Conservation (phyloP, 2,113 vertebrate species). For the Alouatta palliata region DNA sequence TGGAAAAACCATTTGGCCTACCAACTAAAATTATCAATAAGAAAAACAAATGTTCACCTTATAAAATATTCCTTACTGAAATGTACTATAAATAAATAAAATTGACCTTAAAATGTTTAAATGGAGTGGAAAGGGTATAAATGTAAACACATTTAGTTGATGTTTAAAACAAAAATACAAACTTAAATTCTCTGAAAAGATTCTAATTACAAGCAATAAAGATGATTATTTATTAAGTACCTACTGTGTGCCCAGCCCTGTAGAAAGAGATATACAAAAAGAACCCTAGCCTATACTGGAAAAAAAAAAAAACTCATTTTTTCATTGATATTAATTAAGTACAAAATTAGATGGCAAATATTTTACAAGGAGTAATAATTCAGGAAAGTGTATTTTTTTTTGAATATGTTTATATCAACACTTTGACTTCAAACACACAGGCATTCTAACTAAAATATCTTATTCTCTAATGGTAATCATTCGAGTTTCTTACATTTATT, state of each 20-base stretch:
- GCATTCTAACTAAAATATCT: background rate
- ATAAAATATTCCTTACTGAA: background rate
- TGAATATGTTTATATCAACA: background rate
- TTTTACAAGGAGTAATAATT: background rate
- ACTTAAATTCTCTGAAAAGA: background rate
- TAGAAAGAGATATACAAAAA: background rate
- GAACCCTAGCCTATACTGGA: background rate
- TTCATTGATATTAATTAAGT: background rate
- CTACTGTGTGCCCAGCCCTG: background rate
- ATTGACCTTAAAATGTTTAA: slow-evolving; percentile 1
- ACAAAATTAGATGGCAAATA: background rate
- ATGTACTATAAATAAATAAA: background rate
- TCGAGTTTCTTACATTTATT: background rate
- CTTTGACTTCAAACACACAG: background rate
- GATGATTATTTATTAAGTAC: background rate
- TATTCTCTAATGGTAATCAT: background rate
- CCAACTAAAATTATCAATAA: background rate
- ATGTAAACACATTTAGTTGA: background rate
- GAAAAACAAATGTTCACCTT: background rate
- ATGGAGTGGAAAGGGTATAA: background rate
- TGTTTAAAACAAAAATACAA: background rate
- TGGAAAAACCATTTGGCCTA: background rate
- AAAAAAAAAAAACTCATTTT: background rate
- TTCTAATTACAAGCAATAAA: background rate
- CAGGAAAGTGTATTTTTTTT: background rate